These are phyloP conservation scores for Charanyca ferruginea DNA, from an alignment of 2,888 invertebrate genomes.

Conservation along the genomic window DNA sequence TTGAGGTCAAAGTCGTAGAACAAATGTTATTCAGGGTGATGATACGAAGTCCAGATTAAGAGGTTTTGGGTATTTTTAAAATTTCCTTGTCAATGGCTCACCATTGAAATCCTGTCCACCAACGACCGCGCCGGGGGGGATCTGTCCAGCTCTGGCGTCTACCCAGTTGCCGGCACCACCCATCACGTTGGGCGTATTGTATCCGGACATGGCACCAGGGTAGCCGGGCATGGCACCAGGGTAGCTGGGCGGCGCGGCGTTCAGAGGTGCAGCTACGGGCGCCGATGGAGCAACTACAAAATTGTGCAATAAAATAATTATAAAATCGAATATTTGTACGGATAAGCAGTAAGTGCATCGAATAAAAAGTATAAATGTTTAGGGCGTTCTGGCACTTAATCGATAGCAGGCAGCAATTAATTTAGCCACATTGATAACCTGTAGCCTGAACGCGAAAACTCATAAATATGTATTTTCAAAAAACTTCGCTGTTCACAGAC, in stretches of 20 bases:
- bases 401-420: conserved; percentile 35
- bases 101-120: conserved; percentile 92
- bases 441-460: no score
- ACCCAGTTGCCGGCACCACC: conserved; percentile 89
- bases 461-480: no score
- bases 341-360: conserved; percentile 38
- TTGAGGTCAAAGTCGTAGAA: no score
- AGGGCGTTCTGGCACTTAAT: conserved; percentile 1
- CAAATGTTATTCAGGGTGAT: no score
- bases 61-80: no score
- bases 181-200: conserved; percentile 28
- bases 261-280: conserved; percentile 80
- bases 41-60: no score
- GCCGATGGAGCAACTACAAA: conserved; percentile 78
- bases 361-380: background rate
- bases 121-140: conserved; percentile 94
- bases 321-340: conserved; percentile 1
- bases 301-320: conserved; percentile 1
- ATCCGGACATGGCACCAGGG: conserved; percentile 70
- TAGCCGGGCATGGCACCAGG: no score
- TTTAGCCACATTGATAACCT: no score
- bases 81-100: conserved; percentile 91
- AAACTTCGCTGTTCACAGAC: no score
- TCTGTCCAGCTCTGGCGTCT: conserved; percentile 91
- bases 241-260: conserved; percentile 76